These are phyloP conservation scores for Drosophila equinoxialis DNA, from an alignment of 1,140 invertebrate species.

Conservation along the genomic window DNA sequence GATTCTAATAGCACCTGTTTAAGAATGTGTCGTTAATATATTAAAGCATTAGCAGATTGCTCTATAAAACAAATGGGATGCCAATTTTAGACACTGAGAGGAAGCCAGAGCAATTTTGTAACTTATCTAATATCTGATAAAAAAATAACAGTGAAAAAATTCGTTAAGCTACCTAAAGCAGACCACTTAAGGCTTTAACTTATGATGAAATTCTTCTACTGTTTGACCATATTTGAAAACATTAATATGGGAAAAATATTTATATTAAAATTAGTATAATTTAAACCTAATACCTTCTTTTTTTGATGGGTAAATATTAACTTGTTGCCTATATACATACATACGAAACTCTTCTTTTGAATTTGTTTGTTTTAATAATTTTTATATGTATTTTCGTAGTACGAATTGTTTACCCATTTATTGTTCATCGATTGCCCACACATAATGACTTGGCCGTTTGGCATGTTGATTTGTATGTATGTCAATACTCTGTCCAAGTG, in stretches of 20 bases:
- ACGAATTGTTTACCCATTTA: constrained; percentile 4
- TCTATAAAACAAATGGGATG: too few relatives aligned
- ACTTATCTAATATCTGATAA: too few relatives aligned
- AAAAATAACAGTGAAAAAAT: too few relatives aligned
- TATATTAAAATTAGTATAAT: neutral
- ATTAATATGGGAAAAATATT: too few relatives aligned
- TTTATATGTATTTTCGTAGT: neutral
- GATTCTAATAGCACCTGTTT: neutral
- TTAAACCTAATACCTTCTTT: neutral
- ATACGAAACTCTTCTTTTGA: neutral
- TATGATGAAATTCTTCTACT: too few relatives aligned
- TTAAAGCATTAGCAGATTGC: too few relatives aligned
- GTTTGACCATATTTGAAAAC: too few relatives aligned
- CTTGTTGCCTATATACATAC: neutral
- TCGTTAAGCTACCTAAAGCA: too few relatives aligned
- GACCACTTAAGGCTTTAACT: too few relatives aligned
- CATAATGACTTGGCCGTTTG: constrained; percentile 26
- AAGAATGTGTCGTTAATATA: neutral
- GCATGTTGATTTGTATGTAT: constrained; percentile 23
- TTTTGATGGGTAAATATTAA: neutral
- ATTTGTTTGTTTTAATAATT: constrained; percentile 3
- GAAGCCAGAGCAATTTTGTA: too few relatives aligned
- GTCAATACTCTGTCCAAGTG: constrained; percentile 46
- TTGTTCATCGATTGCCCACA: constrained; percentile 10
- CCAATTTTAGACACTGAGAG: too few relatives aligned